Percentiles rank a stretch among this genome's conserved stretches.
Conservation (phyloP, 2,113 vertebrate genomes). For the Phocoena sinus region DNA sequence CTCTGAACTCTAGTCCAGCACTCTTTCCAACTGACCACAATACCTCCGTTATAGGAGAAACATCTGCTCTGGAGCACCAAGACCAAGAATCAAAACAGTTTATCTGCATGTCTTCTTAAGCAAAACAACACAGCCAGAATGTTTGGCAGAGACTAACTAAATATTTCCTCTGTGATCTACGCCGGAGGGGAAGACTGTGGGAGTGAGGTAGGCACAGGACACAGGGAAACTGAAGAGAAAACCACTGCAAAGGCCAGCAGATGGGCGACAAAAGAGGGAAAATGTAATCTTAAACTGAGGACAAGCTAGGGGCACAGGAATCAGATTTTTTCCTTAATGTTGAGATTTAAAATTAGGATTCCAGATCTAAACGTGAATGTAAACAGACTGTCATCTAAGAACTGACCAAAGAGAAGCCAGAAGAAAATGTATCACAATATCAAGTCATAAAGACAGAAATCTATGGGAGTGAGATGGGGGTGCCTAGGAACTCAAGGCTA, state of each 20-base stretch:
- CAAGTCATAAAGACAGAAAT: not conserved
- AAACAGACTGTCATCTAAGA: not conserved
- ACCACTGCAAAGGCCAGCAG: not conserved
- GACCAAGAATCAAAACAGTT: conserved; percentile 73
- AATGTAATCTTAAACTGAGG: not conserved
- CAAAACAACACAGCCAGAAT: conserved; percentile 72
- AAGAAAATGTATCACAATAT: not conserved
- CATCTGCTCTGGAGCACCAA: conserved; percentile 57
- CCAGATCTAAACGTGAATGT: not conserved
- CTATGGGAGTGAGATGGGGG: not conserved
- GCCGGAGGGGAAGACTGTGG: conserved; percentile 37
- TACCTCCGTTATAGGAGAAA: conserved; percentile 41
- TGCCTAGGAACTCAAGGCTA: not conserved
- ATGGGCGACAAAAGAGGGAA: not conserved
- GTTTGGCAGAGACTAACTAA: conserved; percentile 71
- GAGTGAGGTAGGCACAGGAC: not conserved
- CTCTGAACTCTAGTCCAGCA: conserved; percentile 23
- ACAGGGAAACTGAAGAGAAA: conserved; percentile 9
- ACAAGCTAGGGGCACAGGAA: not conserved
- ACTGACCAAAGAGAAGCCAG: not conserved
- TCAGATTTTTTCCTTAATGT: not conserved
- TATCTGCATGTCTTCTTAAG: conserved; percentile 71
- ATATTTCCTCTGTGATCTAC: conserved; percentile 70
- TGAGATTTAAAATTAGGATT: conserved; percentile 41
- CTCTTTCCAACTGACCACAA: conserved; percentile 54